Evolutionary conservation across 2,888 invertebrate genomes (phyloP), one percentile per base, ranked within the genome.

Genomic region (Polymixis flavicincta): DNA sequence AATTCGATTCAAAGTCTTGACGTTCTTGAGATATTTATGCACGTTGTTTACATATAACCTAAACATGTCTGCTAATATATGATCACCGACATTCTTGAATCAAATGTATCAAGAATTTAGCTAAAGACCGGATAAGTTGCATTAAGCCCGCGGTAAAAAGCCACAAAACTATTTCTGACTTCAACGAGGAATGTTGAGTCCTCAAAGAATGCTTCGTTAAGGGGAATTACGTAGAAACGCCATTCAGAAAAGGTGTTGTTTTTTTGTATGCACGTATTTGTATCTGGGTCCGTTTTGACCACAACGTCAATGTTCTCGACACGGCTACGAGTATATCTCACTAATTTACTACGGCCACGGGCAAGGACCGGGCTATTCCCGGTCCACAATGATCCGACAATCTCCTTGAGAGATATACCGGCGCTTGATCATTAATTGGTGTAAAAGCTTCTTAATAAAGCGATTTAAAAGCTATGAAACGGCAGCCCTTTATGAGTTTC

Each of bases 381-480:
- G 90, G 88, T 89, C 86, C 80, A 90, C 89, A 92, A 90, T 89
- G 69, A 74, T 86, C 87, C 84, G 86, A 90, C 90, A 90, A 91
- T 90, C 90, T 89, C 86, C 78, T 80, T 42, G 86, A 91, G 89
- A 86, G 84, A 91, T 90, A 91, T 89, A 89, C 90, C 89, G 88
- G 90, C 89, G 90, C 85, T 90, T 90, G 89, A 89, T 91, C 89
- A 90, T 90, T 94, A 94, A 95, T 95, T 95, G 93, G 89, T 91
- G 88, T 87, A 87, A 91, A 92, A 92, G 90, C 86, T 92, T 90
- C 87, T 90, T 93, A 91, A 93, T 93, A 92, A 93, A 93, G 92
- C 89, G 87, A 93, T 93, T 92, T 92, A 91, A 92, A 90, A 89
- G 91, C 92, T 90, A 93, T 93, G 89, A 88, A 89, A 87, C 90